Evolutionary conservation across 2,888 invertebrate genomes (phyloP).

Genomic region (Clostera curtula): DNA sequence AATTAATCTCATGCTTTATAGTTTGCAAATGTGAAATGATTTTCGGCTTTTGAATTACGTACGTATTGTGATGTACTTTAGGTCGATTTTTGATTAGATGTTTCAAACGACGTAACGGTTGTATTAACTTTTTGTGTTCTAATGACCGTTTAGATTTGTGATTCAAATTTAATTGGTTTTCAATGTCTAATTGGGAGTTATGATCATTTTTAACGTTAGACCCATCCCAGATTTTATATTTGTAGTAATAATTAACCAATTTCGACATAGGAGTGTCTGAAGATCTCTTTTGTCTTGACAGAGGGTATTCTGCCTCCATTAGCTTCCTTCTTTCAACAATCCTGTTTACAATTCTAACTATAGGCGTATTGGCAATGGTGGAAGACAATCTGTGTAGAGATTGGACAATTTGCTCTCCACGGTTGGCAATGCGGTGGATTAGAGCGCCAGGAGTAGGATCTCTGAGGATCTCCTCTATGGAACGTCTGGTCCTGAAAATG

Average conservation of each 20-base stretch:
- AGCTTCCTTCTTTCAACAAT: too few species aligned
- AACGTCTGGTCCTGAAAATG: too few species aligned
- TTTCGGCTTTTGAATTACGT: constrained; percentile 19
- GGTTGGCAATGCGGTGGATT: too few species aligned
- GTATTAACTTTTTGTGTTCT: constrained; percentile 17
- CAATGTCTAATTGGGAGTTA: constrained; percentile 12
- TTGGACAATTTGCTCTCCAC: too few species aligned
- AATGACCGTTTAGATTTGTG: too few species aligned
- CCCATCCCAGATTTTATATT: constrained; percentile 48
- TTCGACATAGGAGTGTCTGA: constrained; percentile 28
- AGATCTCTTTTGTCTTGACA: constrained; percentile 42
- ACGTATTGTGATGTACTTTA: constrained; percentile 20
- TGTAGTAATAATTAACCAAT: constrained; percentile 44
- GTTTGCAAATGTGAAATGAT: constrained; percentile 26
- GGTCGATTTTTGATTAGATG: constrained; percentile 23
- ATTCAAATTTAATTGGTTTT: too few species aligned
- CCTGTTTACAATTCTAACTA: too few species aligned
- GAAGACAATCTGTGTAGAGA: too few species aligned
- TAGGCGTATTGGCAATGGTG: too few species aligned
- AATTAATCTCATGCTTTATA: constrained; percentile 9
- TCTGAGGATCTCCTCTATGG: too few species aligned
- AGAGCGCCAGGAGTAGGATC: too few species aligned
- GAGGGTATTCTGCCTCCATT: too few species aligned
- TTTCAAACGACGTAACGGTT: constrained; percentile 26
- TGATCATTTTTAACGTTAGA: constrained; percentile 23